Conservation (phyloP, 2,888 invertebrate species). For the Ceraclea dissimilis region DNA sequence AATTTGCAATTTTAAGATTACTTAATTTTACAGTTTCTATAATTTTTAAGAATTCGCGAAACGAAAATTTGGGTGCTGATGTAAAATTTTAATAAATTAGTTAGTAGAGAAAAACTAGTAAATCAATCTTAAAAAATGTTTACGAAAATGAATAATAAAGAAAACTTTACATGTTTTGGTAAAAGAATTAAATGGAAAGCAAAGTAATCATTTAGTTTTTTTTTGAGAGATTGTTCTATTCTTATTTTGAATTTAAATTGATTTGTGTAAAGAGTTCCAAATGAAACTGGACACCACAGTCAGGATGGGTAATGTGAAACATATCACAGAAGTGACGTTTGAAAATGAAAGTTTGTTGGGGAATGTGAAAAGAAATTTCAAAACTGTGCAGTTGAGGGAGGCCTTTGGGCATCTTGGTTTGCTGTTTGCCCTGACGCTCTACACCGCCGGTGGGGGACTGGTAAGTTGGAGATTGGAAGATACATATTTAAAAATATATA, state of each 20-base stretch:
- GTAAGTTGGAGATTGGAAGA: slow-evolving; percentile 44
- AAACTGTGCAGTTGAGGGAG: slow-evolving; percentile 54
- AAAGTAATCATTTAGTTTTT: background rate
- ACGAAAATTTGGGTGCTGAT: no score
- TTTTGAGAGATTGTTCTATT: background rate
- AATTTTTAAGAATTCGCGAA: no score
- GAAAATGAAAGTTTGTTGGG: slow-evolving; percentile 48
- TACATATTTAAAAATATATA: background rate
- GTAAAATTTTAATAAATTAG: no score
- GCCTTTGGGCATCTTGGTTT: slow-evolving; percentile 67
- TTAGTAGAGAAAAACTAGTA: no score
- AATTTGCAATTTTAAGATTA: no score
- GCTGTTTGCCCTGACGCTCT: slow-evolving; percentile 66
- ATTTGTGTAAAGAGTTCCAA: background rate
- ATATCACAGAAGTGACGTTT: slow-evolving; percentile 40
- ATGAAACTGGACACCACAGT: background rate
- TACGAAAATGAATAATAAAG: no score
- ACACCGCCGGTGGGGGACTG: slow-evolving; percentile 72
- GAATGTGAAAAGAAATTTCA: slow-evolving; percentile 41
- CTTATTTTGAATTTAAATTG: background rate
- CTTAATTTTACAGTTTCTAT: no score
- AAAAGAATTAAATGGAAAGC: background rate
- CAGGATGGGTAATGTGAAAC: slow-evolving; percentile 22
- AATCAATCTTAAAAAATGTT: no score
- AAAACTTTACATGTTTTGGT: background rate